A percentile compares a stretch with the other conserved stretches of the same genome.
These are phyloP conservation scores for Brenthis hecate DNA, from an alignment of 2,888 invertebrate genomes.

Conservation along the genomic window DNA sequence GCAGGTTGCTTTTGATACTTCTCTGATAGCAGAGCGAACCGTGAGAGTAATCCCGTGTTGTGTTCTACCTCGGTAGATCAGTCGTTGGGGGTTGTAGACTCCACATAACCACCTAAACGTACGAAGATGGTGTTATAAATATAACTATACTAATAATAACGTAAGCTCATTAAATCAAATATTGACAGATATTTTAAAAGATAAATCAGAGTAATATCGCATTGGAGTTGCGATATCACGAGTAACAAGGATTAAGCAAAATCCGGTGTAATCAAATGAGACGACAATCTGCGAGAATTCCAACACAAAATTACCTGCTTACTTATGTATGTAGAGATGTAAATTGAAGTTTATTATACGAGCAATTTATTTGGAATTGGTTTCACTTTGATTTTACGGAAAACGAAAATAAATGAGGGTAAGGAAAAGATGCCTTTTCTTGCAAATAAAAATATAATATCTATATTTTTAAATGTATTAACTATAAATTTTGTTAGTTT, in stretches of 20 bases:
- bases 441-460: background rate
- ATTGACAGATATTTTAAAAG: constrained; percentile 16
- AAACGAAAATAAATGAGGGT: background rate
- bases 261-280: constrained; percentile 35
- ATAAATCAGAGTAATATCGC: constrained; percentile 11
- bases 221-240: constrained; percentile 22
- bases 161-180: constrained; percentile 11
- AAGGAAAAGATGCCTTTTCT: background rate
- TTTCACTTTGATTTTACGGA: constrained; percentile 25
- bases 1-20: too few species aligned
- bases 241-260: constrained; percentile 26
- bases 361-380: constrained; percentile 26
- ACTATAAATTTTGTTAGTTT: too few species aligned
- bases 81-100: too few species aligned
- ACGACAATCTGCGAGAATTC: constrained; percentile 31
- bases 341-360: constrained; percentile 32
- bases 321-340: constrained; percentile 32
- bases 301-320: constrained; percentile 35
- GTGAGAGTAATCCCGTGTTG: too few species aligned
- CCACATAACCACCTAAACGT: too few species aligned
- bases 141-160: constrained; percentile 6
- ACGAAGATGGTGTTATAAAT: background rate
- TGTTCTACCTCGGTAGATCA: too few species aligned
- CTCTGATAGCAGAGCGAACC: too few species aligned
- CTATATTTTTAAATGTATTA: background rate